Conservation (phyloP, 2,888 invertebrate species). For the Gisinianus flammeolus region DNA sequence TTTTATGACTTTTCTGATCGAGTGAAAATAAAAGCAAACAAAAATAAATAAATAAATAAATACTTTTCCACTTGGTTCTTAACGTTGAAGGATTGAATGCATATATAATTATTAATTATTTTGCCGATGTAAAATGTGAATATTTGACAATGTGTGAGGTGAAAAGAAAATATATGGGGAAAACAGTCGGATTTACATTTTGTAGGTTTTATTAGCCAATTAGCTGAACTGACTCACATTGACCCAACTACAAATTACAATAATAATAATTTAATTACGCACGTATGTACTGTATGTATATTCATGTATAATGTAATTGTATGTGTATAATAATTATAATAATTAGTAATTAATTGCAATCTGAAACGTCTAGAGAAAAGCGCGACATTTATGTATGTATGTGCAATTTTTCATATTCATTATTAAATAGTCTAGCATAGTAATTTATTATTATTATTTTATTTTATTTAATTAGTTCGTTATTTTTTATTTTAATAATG, state of each 20-base stretch:
- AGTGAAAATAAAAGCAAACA: background rate
- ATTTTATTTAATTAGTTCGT: background rate
- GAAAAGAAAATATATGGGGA: background rate
- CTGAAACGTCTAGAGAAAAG: constrained; percentile 1
- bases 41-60: background rate
- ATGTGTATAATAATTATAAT: background rate
- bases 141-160: background rate
- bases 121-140: background rate
- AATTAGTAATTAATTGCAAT: background rate
- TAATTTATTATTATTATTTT: background rate
- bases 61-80: background rate
- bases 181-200: constrained; percentile 28
- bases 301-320: background rate
- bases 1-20: background rate
- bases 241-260: constrained; percentile 1
- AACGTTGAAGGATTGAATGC: background rate
- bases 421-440: background rate
- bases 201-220: constrained; percentile 40
- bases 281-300: background rate
- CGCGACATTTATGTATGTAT: background rate
- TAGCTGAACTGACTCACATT: constrained; percentile 32
- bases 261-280: background rate
- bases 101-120: background rate
- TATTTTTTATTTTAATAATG: background rate
- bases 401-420: background rate